Evolutionary conservation across 2,888 invertebrate genomes (phyloP), one percentile per base, ranked within the genome.

Genomic region (Polymixis flavicincta): DNA sequence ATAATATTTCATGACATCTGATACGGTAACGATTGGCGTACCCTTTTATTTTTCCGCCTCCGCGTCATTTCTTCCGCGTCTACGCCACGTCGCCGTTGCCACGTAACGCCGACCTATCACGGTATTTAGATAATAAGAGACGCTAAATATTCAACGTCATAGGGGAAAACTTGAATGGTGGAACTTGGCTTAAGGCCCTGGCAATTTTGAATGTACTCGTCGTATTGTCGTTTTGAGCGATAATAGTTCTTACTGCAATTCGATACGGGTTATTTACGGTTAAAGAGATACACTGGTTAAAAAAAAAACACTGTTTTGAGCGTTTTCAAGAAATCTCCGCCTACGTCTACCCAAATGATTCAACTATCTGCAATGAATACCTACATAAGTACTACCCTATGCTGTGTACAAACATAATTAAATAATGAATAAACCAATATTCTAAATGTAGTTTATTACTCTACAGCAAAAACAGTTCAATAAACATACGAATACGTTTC

Each of bases 111-210:
- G 22, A 32, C 25, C 42, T 78, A 83, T 78, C 71, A 25, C n/a
- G 70, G 42, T 64, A n/a, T 60, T 82, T 71, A 69, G 61, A 66
- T 79, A 82, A 57, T 67, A 64, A 59, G 59, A 52, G 32, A 60
- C 52, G 50, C 25, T 65, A 42, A 69, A 79, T 69, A 74, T 74
- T 63, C 28, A 74, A 67, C 67, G 28, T 61, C 55, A 32, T 25
- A 50, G 37, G 13, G 25, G 28, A 37, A 32, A 55, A 28, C 57
- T 52, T 13, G 22, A 19, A 14, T 17, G 71, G 22, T 3, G 50
- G 50, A 63, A 42, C 13, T 37, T 28, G 17, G 19, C 19, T 13
- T 7, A 13, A n/a, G n/a, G n/a, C n/a, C n/a, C n/a, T n/a, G n/a
- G n/a, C n/a, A n/a, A n/a, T n/a, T n/a, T n/a, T n/a, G n/a, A n/a